These are phyloP conservation scores for Aporophyla lueneburgensis DNA, from an alignment of 2,888 invertebrate species.

Conservation along the genomic window DNA sequence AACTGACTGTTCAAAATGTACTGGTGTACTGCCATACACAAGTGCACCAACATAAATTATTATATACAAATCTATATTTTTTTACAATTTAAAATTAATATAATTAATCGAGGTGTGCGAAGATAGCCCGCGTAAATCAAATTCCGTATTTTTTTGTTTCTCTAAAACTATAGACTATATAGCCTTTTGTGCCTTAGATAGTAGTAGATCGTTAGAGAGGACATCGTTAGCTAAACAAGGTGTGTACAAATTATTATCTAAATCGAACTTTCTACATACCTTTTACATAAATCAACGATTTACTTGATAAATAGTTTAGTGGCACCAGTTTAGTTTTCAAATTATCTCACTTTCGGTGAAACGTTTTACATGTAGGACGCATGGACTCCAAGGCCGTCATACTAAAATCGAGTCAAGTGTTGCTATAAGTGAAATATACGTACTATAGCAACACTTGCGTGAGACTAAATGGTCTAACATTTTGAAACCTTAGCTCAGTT, in stretches of 20 bases:
- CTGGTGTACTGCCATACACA: neutral
- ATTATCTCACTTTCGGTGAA: neutral
- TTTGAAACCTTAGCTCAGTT: neutral
- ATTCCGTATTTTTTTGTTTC: neutral
- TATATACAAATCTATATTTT: neutral
- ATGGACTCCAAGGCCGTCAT: neutral
- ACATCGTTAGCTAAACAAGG: neutral
- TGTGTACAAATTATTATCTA: neutral
- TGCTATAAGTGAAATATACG: neutral
- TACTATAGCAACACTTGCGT: neutral
- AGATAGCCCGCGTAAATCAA: neutral
- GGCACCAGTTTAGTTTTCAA: neutral
- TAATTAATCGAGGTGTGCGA: neutral
- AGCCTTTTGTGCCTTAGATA: slow-evolving; percentile 12
- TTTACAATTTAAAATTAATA: neutral
- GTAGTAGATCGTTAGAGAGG: too few species aligned
- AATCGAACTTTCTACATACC: neutral
- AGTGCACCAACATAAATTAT: neutral
- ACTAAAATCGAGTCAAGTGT: neutral
- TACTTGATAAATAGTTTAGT: too few species aligned
- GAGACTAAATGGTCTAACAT: neutral
- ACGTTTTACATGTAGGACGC: neutral
- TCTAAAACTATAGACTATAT: neutral
- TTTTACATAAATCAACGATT: neutral
- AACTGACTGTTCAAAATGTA: neutral